Conservation (phyloP, 2,888 invertebrate genomes). For the Lasioglossum lativentre region DNA sequence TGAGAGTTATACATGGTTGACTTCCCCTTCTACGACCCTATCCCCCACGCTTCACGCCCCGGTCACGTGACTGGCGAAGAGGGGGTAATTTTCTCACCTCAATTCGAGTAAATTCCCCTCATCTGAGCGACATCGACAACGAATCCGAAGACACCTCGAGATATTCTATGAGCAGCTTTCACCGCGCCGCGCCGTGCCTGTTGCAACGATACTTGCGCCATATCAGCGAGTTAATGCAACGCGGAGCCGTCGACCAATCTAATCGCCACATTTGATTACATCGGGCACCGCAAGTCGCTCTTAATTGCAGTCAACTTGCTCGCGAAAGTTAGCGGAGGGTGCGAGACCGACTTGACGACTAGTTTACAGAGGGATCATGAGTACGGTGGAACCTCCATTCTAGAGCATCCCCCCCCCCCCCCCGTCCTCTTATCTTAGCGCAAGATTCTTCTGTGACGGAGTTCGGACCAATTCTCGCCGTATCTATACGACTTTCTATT, state of each 20-base stretch:
- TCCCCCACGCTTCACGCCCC: no score
- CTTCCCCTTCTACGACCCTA: no score
- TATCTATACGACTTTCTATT: no score
- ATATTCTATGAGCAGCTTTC: conserved; percentile 43
- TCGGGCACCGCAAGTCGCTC: conserved; percentile 40
- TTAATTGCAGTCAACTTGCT: conserved; percentile 46
- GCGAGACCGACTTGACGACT: conserved; percentile 6
- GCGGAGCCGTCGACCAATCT: conserved; percentile 36
- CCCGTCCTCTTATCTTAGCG: background rate
- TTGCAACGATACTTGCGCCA: conserved; percentile 40
- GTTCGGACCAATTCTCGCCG: background rate
- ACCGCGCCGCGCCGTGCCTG: conserved; percentile 6
- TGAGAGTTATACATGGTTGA: no score
- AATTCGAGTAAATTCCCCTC: no score
- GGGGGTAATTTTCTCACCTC: no score
- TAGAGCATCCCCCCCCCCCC: no score
- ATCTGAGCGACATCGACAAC: background rate
- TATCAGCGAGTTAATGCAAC: conserved; percentile 39
- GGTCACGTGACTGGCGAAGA: no score
- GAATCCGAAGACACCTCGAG: conserved; percentile 20
- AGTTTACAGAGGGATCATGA: background rate
- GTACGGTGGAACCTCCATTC: background rate
- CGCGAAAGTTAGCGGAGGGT: conserved; percentile 25
- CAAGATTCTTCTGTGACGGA: background rate
- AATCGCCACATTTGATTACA: conserved; percentile 54